phyloP scores from a whole-genome alignment of 2,797 vertebrate species.

The Megaceryle alcyon region DNA sequence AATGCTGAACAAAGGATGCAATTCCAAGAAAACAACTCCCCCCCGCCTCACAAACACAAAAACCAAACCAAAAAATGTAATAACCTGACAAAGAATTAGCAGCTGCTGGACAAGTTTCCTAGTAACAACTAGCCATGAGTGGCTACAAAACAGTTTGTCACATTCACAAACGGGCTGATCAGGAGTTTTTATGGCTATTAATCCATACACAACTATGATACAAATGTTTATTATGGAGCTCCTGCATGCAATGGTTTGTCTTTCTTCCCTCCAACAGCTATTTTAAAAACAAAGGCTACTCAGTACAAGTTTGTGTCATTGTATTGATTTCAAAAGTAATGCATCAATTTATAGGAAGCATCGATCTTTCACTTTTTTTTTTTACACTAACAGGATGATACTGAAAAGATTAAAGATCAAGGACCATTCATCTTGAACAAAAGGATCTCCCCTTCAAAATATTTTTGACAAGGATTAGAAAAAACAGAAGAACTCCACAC shows the following conservation, averaged over 20 bases:
- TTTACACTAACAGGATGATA: neutral
- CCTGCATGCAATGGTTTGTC: neutral
- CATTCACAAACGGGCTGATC: neutral
- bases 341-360: neutral
- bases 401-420: neutral
- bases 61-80: neutral
- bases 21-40: neutral
- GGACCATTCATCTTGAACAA: neutral
- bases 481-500: neutral
- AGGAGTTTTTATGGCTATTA: neutral
- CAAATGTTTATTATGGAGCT: neutral
- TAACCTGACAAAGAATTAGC: neutral
- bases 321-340: neutral
- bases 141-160: neutral
- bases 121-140: neutral
- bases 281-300: neutral
- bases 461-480: neutral
- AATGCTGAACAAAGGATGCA: neutral
- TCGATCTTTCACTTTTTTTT: neutral
- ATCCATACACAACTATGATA: neutral
- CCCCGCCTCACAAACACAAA: fast-evolving
- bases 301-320: neutral
- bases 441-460: neutral
- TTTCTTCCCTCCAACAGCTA: neutral
- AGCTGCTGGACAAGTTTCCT: neutral